These are phyloP conservation scores for Crotophaga sulcirostris DNA, from an alignment of 2,113 vertebrate genomes.

Conservation along the genomic window DNA sequence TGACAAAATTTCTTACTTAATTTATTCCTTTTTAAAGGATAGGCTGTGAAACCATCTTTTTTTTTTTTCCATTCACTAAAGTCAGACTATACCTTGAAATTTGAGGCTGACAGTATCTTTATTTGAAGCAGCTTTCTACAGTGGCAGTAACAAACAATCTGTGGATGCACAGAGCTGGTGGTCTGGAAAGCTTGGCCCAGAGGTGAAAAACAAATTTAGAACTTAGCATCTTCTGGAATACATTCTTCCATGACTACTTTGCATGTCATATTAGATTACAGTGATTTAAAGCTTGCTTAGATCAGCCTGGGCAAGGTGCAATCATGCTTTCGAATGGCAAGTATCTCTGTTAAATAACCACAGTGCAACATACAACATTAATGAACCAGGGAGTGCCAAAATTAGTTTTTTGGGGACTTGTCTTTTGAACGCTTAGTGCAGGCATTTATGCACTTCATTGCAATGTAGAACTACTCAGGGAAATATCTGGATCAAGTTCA, in stretches of 20 bases:
- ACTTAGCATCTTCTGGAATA: not conserved
- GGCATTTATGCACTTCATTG: not conserved
- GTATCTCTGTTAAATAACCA: not conserved
- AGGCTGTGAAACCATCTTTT: accelerated
- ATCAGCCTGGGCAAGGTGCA: not conserved
- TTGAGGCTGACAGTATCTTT: not conserved
- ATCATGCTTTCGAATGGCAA: not conserved
- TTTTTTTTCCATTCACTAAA: not conserved
- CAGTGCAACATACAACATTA: not conserved
- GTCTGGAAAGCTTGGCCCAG: not conserved
- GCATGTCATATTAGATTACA: not conserved
- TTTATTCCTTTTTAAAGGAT: not conserved
- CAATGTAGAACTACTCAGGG: not conserved
- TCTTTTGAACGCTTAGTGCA: not conserved
- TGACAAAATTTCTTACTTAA: not conserved
- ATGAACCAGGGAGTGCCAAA: not conserved
- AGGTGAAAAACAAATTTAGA: not conserved
- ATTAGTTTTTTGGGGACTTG: not conserved
- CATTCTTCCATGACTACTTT: not conserved
- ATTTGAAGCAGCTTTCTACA: not conserved
- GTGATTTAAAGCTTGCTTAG: not conserved
- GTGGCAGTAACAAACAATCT: not conserved
- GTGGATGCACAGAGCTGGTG: not conserved
- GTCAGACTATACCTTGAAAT: not conserved
- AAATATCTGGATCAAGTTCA: not conserved